Evolutionary conservation across 2,888 invertebrate species (phyloP).

Genomic region (Clitarchus hookeri): DNA sequence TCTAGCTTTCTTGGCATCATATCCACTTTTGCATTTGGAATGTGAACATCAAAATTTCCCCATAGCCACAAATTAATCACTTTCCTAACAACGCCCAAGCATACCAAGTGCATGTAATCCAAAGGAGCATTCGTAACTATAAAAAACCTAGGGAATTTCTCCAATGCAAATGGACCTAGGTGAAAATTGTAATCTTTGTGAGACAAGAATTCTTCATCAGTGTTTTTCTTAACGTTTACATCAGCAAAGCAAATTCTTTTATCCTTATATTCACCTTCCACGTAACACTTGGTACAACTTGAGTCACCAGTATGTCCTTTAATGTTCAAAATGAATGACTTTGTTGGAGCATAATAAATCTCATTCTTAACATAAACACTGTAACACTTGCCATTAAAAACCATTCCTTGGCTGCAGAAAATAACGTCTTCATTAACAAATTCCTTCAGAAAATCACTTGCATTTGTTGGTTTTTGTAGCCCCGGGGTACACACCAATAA

Average conservation of each 20-base stretch:
- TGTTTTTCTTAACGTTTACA: conserved; percentile 41
- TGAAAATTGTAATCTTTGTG: conserved; percentile 38
- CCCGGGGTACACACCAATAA: conserved; percentile 44
- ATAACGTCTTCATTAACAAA: conserved; percentile 39
- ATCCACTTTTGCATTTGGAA: conserved; percentile 32
- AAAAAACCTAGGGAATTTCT: conserved; percentile 26
- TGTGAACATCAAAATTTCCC: conserved; percentile 34
- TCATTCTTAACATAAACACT: conserved; percentile 37
- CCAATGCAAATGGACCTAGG: conserved; percentile 17
- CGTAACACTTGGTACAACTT: conserved; percentile 42
- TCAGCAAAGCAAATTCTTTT: conserved; percentile 42
- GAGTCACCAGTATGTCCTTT: conserved; percentile 41
- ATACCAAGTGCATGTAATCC: conserved; percentile 21
- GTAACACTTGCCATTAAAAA: conserved; percentile 30
- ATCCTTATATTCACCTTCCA: conserved; percentile 38
- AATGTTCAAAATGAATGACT: conserved; percentile 41
- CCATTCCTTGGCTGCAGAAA: conserved; percentile 34
- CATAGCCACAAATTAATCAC: conserved; percentile 33
- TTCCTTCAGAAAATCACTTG: conserved; percentile 38
- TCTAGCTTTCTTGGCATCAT: conserved; percentile 38
- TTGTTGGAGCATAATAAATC: conserved; percentile 44
- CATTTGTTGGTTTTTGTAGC: conserved; percentile 39
- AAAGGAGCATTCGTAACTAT: conserved; percentile 34
- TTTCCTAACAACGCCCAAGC: conserved; percentile 35
- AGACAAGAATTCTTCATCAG: conserved; percentile 39